Evolutionary conservation across 2,888 invertebrate species (phyloP), one percentile per base, ranked within the genome.

Genomic region (Amphipoea oculea): DNA sequence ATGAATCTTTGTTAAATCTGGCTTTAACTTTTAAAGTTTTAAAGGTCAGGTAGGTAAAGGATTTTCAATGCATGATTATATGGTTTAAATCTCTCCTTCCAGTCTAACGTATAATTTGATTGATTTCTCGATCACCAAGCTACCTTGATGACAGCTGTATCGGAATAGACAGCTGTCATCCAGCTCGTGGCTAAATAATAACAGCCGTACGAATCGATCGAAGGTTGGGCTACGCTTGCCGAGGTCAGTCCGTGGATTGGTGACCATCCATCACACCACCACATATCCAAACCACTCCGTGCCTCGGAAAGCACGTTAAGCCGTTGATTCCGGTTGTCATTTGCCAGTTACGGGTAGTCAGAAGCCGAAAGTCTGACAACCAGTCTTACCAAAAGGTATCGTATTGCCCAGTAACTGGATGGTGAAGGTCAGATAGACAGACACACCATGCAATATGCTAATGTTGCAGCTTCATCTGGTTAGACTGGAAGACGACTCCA

Each of bases 151-250:
- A 23, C 54, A 57, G 40, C 54, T 71, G 70, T 40, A 57, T 54
- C 70, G 54, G n/a, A 40, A 71, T 70, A 57, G 23, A 11, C 70
- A 70, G 23, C 23, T 54, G 70, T 54, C 17, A 23, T 70, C 23
- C n/a, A 54, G 54, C 54, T 54, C 36, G 54, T 70, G 54, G 70
- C 54, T 54, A 23, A 17, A n/a, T 51, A 54, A 71, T n/a, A n/a
- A 40, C 17, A 40, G 17, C 40, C 5, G n/a, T n/a, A 57, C 3
- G 23, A 40, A 17, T 40, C 9, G 48, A 51, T 36, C 7, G 23
- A 54, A 57, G n/a, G 40, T n/a, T n/a, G 40, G 20, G 4, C n/a
- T 70, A 51, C 5, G 2, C 9, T 71, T 54, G n/a, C 23, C 17
- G 36, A 51, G 20, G 12, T 51, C 12, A 2, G 7, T 70, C 14